A percentile compares a stretch with the other conserved stretches of the same genome.
These are phyloP conservation scores for Scolopax bukidnonensis DNA, from an alignment of 2,797 vertebrate genomes.

Conservation along the genomic window DNA sequence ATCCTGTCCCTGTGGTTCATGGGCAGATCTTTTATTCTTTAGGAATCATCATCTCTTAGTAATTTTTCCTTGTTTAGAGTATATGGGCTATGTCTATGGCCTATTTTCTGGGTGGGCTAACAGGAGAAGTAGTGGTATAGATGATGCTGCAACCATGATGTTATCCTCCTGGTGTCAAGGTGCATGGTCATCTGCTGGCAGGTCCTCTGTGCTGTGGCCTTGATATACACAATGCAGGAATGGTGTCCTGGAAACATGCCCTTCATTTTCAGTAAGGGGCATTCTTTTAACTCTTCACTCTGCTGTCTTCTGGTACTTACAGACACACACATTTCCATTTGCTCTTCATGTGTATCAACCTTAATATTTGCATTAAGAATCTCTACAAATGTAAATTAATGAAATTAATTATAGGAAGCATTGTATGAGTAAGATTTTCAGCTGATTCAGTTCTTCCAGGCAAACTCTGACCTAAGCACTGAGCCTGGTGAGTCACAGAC, in stretches of 20 bases:
- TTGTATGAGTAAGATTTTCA: constrained; percentile 39
- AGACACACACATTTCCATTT: background rate
- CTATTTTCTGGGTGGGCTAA: background rate
- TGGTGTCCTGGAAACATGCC: background rate
- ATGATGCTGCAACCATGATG: background rate
- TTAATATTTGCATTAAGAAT: background rate
- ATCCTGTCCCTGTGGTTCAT: background rate
- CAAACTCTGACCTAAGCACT: constrained; percentile 35
- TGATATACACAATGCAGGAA: background rate
- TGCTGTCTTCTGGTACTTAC: background rate
- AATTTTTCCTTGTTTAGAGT: background rate
- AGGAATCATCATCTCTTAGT: background rate
- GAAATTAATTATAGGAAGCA: constrained; percentile 41
- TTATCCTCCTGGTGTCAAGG: background rate
- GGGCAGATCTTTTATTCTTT: background rate
- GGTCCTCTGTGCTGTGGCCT: background rate
- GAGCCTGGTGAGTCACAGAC: constrained; percentile 22
- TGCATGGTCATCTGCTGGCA: background rate
- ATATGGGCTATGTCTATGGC: background rate
- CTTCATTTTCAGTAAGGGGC: background rate
- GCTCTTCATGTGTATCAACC: background rate
- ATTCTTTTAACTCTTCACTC: background rate
- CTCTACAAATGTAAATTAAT: constrained; percentile 3
- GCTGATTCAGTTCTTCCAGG: constrained; percentile 7
- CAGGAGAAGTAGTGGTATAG: background rate